Evolutionary conservation across 2,113 vertebrate genomes (phyloP), one percentile per base, ranked within the genome.

Genomic region (Planiliza haematocheilus): DNA sequence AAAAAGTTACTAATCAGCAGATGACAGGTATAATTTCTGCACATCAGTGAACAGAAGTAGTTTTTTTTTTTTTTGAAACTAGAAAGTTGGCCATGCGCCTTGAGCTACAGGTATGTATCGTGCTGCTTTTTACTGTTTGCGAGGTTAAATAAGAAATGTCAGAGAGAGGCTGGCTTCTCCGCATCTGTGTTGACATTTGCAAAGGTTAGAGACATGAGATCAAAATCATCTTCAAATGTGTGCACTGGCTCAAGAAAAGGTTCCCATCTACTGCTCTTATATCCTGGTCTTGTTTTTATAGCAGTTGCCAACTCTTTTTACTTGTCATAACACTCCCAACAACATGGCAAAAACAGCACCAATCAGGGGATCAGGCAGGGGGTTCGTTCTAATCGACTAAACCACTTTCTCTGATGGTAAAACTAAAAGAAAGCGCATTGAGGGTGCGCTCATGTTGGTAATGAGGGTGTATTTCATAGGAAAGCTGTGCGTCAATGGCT

Each of bases 1-100:
- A 17, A 60, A 14, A 73, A 38, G 13, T 46, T 56, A n/a, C 51
- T 71, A 65, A 60, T 74, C 85, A 45, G 39, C 7, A 63, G 13
- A 60, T 42, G 30, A 17, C 17, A 18, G 10, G 37, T 42, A 8
- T 42, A 38, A 13, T 39, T 21, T 20, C 42, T 30, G 4, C n/a
- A 52, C 50, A 51, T 24, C 6, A 62, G 58, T 36, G 21, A 58
- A 37, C 10, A 70, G 20, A 42, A 7, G 14, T 21, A 10, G 30
- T 13, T 59, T 10, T 73, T 24, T 37, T 16, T 2, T 58, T 41
- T 49, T 69, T 67, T 42, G 7, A 58, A 50, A 37, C n/a, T 16
- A 42, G 21, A 71, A 51, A 41, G n/a, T 57, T 20, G 39, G 12
- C 34, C 13, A 37, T 2, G 13, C 60, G 46, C 39, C 9, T 49